Evolutionary conservation across 2,113 vertebrate species (phyloP), one percentile per base, ranked within the genome.

Genomic region (Seriola dumerili): DNA sequence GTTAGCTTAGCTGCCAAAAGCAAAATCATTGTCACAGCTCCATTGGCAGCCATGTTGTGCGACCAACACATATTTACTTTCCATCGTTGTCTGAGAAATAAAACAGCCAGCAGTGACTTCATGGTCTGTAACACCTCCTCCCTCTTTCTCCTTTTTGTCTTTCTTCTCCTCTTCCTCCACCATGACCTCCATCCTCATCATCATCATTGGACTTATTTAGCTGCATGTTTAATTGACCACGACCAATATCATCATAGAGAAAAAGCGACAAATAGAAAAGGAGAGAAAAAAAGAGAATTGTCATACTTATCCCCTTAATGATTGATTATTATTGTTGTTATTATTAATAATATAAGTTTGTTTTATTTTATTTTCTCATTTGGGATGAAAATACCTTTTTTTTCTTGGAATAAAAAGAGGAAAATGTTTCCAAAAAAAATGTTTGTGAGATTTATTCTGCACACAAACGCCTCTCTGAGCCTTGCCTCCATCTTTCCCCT

Each of bases 341-440:
- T 93, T 92, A 93, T 90, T 93, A 93, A 91, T 93, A 94, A 95
- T 95, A 95, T 96, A 95, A 94, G 94, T 95, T 95, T 95, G 94
- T 95, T 95, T 95, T 95, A 93, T 95, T 95, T 95, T 94, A 92
- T 96, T 95, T 94, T 93, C 85, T 92, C 89, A 89, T 95, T 95
- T 95, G 94, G 93, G 93, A 94, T 95, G 94, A 94, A 95, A 93
- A 93, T 71, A 86, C 85, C 76, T 69, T 87, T 92, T 89, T 92
- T 95, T 96, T 94, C 94, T 95, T 95, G 94, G 94, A 95, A 96
- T 95, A 95, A 96, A 95, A 95, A 95, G 94, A 94, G 94, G 90
- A 94, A 91, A 94, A 94, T 89, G 91, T 95, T 95, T 95, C 94
- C 91, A 94, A 94, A 94, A 88, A 91, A 83, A 80, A 59, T 21